Conservation (phyloP, 2,797 vertebrate genomes). For the Eulemur albifrons region DNA sequence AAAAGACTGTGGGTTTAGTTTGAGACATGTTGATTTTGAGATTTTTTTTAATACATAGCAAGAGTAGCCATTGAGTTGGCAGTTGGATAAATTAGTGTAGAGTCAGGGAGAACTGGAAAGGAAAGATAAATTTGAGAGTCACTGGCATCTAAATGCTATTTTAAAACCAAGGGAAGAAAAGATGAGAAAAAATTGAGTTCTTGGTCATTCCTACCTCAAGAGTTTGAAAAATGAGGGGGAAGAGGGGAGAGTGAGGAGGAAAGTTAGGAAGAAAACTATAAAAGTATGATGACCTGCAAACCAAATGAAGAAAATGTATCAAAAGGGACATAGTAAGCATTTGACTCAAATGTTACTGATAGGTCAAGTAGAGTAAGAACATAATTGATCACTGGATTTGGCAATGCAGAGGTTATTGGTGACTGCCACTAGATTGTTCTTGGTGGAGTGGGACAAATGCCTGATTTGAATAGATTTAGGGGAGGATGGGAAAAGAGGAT, state of each 20-base stretch:
- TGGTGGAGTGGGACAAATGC: not conserved
- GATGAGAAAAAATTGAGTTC: not conserved
- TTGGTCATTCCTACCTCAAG: not conserved
- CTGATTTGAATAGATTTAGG: not conserved
- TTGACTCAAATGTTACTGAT: not conserved
- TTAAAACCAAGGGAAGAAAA: not conserved
- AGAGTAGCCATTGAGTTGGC: not conserved
- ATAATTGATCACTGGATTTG: not conserved
- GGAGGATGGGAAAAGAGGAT: not conserved
- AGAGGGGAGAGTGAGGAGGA: not conserved
- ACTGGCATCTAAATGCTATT: not conserved
- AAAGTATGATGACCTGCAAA: not conserved
- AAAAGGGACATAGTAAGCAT: not conserved
- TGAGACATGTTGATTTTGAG: not conserved
- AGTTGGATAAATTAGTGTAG: not conserved
- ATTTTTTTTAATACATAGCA: not conserved
- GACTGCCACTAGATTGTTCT: not conserved
- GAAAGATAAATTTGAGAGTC: not conserved
- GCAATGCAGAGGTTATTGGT: not conserved
- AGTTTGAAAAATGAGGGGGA: not conserved
- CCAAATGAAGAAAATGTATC: not conserved
- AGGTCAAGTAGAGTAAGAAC: not conserved
- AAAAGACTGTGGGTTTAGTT: not conserved
- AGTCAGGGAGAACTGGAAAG: not conserved
- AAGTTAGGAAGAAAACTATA: not conserved